Evolutionary conservation across 2,797 vertebrate genomes (phyloP).

Genomic region (Schizothorax lantsangensis): DNA sequence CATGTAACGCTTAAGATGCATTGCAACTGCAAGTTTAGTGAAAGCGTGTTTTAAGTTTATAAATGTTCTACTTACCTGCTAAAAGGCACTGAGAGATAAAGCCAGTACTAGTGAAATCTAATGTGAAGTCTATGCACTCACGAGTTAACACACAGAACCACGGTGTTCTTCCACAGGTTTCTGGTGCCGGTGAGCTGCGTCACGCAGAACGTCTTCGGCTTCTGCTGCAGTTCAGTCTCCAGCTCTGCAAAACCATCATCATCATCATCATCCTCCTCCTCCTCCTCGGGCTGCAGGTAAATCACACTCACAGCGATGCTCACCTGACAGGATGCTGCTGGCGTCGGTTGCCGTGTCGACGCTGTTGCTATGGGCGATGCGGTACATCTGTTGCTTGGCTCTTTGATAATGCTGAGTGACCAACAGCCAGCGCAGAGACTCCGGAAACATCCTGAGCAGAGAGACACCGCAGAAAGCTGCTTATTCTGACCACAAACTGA

Average conservation of each 20-base stretch:
- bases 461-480: not conserved
- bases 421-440: constrained; percentile 96
- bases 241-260: constrained; percentile 81
- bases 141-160: constrained; percentile 97
- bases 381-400: constrained; percentile 90
- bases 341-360: constrained; percentile 83
- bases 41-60: not conserved
- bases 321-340: constrained; percentile 88
- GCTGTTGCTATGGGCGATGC: constrained; percentile 87
- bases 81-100: not conserved
- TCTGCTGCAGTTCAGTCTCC: constrained; percentile 89
- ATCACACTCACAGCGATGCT: constrained; percentile 53
- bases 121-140: constrained; percentile 74
- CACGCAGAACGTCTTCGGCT: constrained; percentile 91
- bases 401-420: constrained; percentile 92
- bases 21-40: not conserved
- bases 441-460: constrained; percentile 88
- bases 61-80: not conserved
- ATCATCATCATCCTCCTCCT: not conserved
- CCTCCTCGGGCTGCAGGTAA: not conserved
- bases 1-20: not conserved
- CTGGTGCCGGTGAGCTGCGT: constrained; percentile 94
- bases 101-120: not conserved
- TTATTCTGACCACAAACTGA: not conserved
- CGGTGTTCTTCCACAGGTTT: constrained; percentile 98